Base-by-base conservation (phyloP, 2,113 vertebrate species). In the Notiomystis cincta region DNA sequence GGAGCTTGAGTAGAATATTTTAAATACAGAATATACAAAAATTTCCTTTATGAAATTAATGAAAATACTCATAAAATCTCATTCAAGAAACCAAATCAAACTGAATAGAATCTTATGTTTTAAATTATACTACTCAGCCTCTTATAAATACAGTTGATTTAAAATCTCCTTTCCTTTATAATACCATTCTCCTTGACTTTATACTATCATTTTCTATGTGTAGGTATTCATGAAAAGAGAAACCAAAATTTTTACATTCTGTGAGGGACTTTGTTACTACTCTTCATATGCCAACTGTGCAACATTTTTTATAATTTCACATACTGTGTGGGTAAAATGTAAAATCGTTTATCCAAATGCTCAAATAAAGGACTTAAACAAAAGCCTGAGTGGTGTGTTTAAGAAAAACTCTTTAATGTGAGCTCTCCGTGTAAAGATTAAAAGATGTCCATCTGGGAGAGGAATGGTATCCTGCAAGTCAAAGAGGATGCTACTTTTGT, bases 391-490 rank as follows among this genome's bases (percentile, higher is more conserved):
- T 40, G 6, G 1, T 50, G 53, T 73, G 5, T 69, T 60, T 92
- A 45, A 86, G 21, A 86, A 60, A 67, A 13, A 7, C 5, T 77
- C 11, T 71, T 70, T 17, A 17, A 31, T 4, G 3, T 33, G 56
- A 23, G 5, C 3, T 83, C 13, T 65, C 9, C 5, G 16, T 38
- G 13, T 60, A 54, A 48, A 0, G 1, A 73, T 21, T 1, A 3
- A 35, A 79, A 69, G 7, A 54, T 24, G 24, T 31, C 58, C 13
- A 47, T 50, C 14, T 60, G 13, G 19, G 21, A 40, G 27, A 58
- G 33, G 4, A 85, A 38, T 50, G 0, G 0, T 23, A 30, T 65
- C 10, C 11, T 67, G 13, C 27, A 78, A 11, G 45, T 82, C n/a
- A 47, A 18, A 82, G 40, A 54, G 14, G 12, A 16, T 56, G 5